Percentiles rank a stretch among this genome's conserved stretches.
phyloP scores from a whole-genome alignment of 2,888 invertebrate genomes.

The Aleiodes leptofemur region DNA sequence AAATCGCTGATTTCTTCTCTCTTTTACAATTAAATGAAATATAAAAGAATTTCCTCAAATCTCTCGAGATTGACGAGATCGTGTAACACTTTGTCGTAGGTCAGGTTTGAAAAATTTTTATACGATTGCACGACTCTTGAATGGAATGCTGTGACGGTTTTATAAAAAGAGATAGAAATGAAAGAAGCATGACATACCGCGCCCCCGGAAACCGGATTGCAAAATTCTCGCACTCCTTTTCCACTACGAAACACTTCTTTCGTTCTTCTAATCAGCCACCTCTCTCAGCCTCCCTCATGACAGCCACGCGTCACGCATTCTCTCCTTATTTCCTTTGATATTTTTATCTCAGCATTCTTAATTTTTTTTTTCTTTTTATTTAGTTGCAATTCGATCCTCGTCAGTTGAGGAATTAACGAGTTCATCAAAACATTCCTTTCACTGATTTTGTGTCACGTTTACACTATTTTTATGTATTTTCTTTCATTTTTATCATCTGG shows the following conservation, averaged over 20 bases:
- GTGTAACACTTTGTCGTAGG: constrained; percentile 26
- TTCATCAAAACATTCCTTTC: constrained; percentile 25
- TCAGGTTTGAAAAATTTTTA: constrained; percentile 24
- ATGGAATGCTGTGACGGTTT: neutral
- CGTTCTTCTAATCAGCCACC: constrained; percentile 12
- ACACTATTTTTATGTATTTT: neutral
- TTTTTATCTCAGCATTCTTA: constrained; percentile 19
- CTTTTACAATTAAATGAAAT: no score
- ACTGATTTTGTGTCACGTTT: constrained; percentile 9
- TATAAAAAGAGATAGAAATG: neutral
- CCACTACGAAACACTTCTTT: constrained; percentile 20
- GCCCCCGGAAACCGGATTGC: constrained; percentile 35
- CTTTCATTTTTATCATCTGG: no score
- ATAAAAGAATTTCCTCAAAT: no score
- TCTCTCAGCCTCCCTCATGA: neutral
- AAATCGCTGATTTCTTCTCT: no score
- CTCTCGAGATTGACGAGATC: neutral
- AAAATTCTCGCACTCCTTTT: constrained; percentile 32
- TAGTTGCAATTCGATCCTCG: neutral
- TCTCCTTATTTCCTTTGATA: constrained; percentile 4
- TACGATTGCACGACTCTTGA: constrained; percentile 13
- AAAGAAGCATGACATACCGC: constrained; percentile 28
- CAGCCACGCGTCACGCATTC: constrained; percentile 29
- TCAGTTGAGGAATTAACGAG: constrained; percentile 27
- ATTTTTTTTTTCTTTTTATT: constrained; percentile 18